Evolutionary conservation across 2,113 vertebrate species (phyloP), one percentile per base, ranked within the genome.

Genomic region (Tor tambroides): DNA sequence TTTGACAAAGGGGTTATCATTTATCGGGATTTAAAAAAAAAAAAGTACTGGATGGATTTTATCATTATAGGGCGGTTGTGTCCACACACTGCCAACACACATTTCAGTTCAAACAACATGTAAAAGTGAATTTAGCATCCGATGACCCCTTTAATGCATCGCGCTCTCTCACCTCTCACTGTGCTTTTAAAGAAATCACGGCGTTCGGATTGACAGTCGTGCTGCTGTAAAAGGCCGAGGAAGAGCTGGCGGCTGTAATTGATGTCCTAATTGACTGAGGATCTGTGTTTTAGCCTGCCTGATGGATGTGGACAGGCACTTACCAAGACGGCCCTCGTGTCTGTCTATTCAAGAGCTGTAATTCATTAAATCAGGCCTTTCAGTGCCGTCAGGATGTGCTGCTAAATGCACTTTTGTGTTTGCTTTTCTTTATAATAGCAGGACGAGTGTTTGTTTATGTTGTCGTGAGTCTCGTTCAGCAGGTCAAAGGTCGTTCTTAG

Each of bases 181-280:
- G 28, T 19, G 85, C 85, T 89, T 51, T 86, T 84, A 84, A 80
- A 80, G 80, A 56, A 74, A 84, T 9, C 75, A 5, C 14, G 41
- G 54, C 80, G 76, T 89, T 91, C 89, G 87, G 84, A 89, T 87
- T 90, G 83, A 74, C 88, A 89, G 38, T n/a, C 17, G 75, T 63
- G 69, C 87, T 79, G 88, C 89, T 93, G 91, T 88, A 91, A 88
- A 87, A 86, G 43, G 89, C 79, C 56, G 90, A 74, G 83, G 71
- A n/a, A 84, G 82, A 80, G 91, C 82, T 4, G 83, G 28, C 19
- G 23, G 54, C 30, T 11, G 30, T 80, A 56, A 83, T 43, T 49
- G 63, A 54, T 56, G 80, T 80, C 81, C 90, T 91, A 91, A 92
- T 93, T 93, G 89, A 88, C 51, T 88, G 90, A 85, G 69, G 87